These are phyloP conservation scores for Martes flavigula DNA, from an alignment of 2,797 vertebrate species.

Conservation along the genomic window DNA sequence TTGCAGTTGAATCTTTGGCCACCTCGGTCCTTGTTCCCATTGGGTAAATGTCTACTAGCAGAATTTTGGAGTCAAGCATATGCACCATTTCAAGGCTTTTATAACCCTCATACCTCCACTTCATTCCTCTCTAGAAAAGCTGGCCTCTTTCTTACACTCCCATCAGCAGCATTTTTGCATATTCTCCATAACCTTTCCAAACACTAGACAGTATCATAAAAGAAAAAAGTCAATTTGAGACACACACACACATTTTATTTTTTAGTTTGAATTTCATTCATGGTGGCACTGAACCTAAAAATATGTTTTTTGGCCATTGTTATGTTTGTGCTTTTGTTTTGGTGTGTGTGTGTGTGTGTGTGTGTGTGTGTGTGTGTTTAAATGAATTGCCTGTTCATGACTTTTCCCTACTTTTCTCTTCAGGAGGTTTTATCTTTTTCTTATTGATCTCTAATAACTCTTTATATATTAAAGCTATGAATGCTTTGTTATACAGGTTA, in stretches of 20 bases:
- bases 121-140: neutral
- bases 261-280: neutral
- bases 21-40: neutral
- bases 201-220: neutral
- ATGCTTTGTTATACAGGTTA: neutral
- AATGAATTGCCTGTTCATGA: neutral
- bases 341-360: too few relatives aligned
- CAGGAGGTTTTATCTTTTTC: neutral
- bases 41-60: neutral
- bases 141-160: neutral
- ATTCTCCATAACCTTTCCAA: neutral
- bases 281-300: neutral
- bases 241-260: neutral
- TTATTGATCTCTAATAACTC: neutral
- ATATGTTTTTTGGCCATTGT: neutral
- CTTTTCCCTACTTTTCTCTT: neutral
- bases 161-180: neutral
- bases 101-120: neutral
- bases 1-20: neutral
- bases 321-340: neutral
- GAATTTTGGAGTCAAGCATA: neutral
- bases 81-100: neutral
- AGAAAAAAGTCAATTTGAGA: neutral
- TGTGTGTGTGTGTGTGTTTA: neutral
- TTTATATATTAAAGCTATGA: neutral